Evolutionary conservation across 2,888 invertebrate genomes (phyloP), one percentile per base, ranked within the genome.

Genomic region (Ectemnius continuus): DNA sequence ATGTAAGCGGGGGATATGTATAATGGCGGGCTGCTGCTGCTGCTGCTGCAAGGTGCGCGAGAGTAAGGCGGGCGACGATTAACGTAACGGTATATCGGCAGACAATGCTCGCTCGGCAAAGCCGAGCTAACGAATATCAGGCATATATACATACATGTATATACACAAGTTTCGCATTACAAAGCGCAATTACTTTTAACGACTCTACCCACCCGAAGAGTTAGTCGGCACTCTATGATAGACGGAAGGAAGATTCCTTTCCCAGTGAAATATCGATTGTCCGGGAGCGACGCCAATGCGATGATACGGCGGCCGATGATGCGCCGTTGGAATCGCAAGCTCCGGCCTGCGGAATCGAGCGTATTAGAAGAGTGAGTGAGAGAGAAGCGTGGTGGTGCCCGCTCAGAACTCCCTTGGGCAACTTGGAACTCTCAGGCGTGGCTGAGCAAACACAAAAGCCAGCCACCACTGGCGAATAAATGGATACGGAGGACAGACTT

Each of bases 391-490:
- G n/a, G n/a, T n/a, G n/a, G 77, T 60, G 59, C 56, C 75, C 20
- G 70, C 70, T 61, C 71, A 52, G 59, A 23, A 68, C 57, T 47
- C 64, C 48, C 45, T 66, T 11, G 36, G 36, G 8, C 36, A 36
- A 6, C 36, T 36, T 36, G 36, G 70, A 75, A 79, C 75, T 82
- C 84, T 83, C 83, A 87, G 87, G 87, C 87, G 87, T 87, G 87
- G 85, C 84, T 85, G 87, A 84, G 73, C 88, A 86, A 87, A 84
- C 79, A 87, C 86, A 87, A 87, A 87, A 85, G 84, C 67, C 78
- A 71, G 70, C 77, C 74, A 78, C 72, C 80, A 84, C 79, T 16
- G 52, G 79, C 75, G 61, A 76, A 76, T 83, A 82, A 83, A 82
- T 71, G 76, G 67, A 36, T 60, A 28, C 71, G 59, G 62, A 36